Evolutionary conservation across 2,113 vertebrate genomes (phyloP), one percentile per base, ranked within the genome.

Genomic region (Lampris megalopsis): DNA sequence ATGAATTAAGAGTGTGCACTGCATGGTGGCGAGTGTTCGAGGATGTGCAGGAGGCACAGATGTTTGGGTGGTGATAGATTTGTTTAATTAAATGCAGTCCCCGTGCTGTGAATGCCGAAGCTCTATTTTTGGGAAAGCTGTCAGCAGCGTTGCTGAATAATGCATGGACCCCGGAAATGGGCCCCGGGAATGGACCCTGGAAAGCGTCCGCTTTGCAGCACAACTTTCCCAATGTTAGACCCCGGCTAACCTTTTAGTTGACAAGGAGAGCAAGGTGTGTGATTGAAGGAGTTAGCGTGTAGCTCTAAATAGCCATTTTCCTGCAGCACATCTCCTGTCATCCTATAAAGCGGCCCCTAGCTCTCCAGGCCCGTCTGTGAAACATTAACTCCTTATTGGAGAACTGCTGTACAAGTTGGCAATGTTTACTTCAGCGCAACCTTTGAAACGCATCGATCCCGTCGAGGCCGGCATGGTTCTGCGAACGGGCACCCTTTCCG

Each of bases 41-140:
- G 84, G 85, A 68, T 82, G 74, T 6, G 10, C 35, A 6, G 6
- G 35, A 11, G 5, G 6, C 38, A 52, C 67, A 89, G 75, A 85
- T 80, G 77, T 76, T 81, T 5, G 37, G 53, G 9, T n/a, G 57
- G 47, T 35, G 42, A 48, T 66, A 52, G 42, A 69, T 74, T 62
- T 70, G 60, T 73, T 62, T 9, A 67, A 60, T 62, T 71, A 4
- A 53, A 47, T 53, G 3, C 69, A 66, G 56, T 73, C 68, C 10
- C 7, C 70, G 64, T 2, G 0, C 50, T 50, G 9, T 66, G 74
- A 71, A 73, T 0, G 11, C 13, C 45, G 9, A 52, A 61, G 50
- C 48, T 65, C 43, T 71, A 41, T 69, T 77, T 24, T 77, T 36
- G 3, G 58, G 53, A 61, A 1, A 38, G 11, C 59, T 62, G 48